Evolutionary conservation across 2,113 vertebrate genomes (phyloP).

Genomic region (human (Homo sapiens)): GRCh38 chr6:138919501-138920000

Average conservation of each 20-base stretch:
- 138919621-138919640: background rate
- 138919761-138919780: conserved; percentile 6
- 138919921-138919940: background rate
- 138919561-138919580: background rate
- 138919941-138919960: conserved; percentile 9
- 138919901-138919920: background rate
- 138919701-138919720: background rate
- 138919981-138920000: background rate
- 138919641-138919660: background rate
- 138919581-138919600: background rate
- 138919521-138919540: background rate
- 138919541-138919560: background rate
- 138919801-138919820: background rate
- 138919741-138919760: background rate
- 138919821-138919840: background rate
- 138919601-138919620: background rate
- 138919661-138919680: background rate
- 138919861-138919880: background rate
- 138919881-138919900: conserved; percentile 10
- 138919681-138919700: background rate
- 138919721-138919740: background rate
- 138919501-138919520: background rate
- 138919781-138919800: background rate
- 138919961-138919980: background rate
- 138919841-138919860: background rate